Evolutionary conservation across 2,113 vertebrate genomes (phyloP).

Genomic region (Octodon degus): DNA sequence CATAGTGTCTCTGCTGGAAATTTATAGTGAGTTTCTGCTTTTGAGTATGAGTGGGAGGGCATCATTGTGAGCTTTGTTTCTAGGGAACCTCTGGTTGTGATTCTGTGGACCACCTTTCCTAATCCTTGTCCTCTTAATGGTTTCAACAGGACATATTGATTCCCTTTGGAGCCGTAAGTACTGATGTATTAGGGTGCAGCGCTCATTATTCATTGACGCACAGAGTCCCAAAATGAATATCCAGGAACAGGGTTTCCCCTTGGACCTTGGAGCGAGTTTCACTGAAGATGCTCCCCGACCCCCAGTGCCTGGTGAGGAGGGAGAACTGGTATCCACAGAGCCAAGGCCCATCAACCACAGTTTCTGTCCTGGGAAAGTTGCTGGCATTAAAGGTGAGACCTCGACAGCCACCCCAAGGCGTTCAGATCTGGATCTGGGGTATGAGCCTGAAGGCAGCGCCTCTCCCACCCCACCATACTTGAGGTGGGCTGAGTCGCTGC

Average conservation of each 20-base stretch:
- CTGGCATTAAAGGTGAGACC: conserved; percentile 90
- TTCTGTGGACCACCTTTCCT: conserved; percentile 77
- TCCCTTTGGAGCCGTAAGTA: conserved; percentile 87
- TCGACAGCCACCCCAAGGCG: conserved; percentile 94
- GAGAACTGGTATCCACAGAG: conserved; percentile 93
- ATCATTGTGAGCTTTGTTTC: conserved; percentile 28
- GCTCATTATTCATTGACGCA: conserved; percentile 83
- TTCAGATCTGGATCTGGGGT: conserved; percentile 97
- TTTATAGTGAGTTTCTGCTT: conserved; percentile 28
- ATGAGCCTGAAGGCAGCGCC: conserved; percentile 97
- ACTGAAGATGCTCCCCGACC: conserved; percentile 98
- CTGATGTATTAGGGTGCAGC: conserved; percentile 83
- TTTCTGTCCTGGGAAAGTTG: conserved; percentile 90
- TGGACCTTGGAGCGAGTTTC: conserved; percentile 95
- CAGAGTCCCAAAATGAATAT: conserved; percentile 92
- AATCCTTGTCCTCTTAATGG: conserved; percentile 79
- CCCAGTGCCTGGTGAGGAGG: conserved; percentile 98
- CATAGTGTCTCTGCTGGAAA: background rate
- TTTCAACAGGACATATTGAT: conserved; percentile 88
- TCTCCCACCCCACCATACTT: conserved; percentile 97
- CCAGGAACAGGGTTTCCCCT: conserved; percentile 92
- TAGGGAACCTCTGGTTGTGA: conserved; percentile 66
- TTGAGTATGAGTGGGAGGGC: conserved; percentile 67
- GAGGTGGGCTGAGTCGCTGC: conserved; percentile 97
- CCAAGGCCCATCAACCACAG: conserved; percentile 87